phyloP scores from a whole-genome alignment of 1,140 invertebrate species.

The Leptinotarsa lineolata region DNA sequence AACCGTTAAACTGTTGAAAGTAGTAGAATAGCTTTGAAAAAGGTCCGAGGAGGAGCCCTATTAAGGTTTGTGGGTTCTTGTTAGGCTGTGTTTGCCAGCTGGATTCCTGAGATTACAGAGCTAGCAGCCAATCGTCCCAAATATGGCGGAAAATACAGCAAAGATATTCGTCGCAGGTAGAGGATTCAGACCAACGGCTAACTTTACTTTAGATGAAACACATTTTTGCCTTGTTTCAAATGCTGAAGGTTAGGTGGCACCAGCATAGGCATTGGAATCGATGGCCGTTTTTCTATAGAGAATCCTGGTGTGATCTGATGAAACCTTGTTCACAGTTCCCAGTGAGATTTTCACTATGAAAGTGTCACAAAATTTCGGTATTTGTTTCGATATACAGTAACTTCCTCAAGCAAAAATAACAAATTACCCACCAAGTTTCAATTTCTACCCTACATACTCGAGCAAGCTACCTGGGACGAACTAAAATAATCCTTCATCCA shows the following conservation, averaged over 20 bases:
- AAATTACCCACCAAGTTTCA: too few relatives aligned
- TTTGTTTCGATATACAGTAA: too few relatives aligned
- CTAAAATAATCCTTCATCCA: too few relatives aligned
- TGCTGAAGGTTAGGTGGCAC: slow-evolving; percentile 9
- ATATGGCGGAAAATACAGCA: slow-evolving; percentile 97
- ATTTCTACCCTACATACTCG: too few relatives aligned
- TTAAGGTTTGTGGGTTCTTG: slow-evolving; percentile 62
- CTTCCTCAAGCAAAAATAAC: too few relatives aligned
- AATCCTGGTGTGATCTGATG: too few relatives aligned
- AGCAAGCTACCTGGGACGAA: too few relatives aligned
- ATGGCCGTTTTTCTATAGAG: too few relatives aligned
- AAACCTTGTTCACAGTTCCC: too few relatives aligned
- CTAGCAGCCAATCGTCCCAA: slow-evolving; percentile 96
- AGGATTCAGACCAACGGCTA: slow-evolving; percentile 45
- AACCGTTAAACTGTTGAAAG: not conserved
- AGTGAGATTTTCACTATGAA: too few relatives aligned
- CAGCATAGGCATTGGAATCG: not conserved
- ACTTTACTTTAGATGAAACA: slow-evolving; percentile 24
- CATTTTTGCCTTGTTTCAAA: slow-evolving; percentile 13
- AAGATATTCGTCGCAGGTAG: slow-evolving; percentile 97
- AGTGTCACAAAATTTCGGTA: too few relatives aligned
- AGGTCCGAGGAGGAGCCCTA: slow-evolving; percentile 49
- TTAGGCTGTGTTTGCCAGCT: slow-evolving; percentile 98
- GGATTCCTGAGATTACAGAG: slow-evolving; percentile 98
- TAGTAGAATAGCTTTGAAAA: slow-evolving; percentile 11